Conservation (phyloP, 1,140 invertebrate species). For the Drosophila takahashii region DNA sequence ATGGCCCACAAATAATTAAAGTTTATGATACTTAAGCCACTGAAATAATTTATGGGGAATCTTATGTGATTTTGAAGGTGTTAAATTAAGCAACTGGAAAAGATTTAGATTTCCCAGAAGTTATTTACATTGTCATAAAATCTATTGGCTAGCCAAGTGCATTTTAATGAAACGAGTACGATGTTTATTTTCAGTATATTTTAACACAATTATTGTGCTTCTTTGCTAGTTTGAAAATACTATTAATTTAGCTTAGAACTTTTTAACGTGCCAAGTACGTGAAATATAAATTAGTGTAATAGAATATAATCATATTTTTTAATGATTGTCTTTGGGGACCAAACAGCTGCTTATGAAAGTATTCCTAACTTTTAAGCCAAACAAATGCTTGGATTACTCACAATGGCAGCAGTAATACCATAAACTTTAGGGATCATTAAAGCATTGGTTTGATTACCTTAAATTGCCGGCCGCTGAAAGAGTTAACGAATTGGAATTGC, state of each 20-base stretch:
- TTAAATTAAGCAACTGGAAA: background rate
- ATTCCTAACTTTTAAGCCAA: no score
- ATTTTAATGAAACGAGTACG: background rate
- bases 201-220: no score
- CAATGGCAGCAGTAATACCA: background rate
- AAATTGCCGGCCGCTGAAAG: constrained; percentile 21
- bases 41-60: background rate
- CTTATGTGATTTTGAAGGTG: background rate
- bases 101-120: background rate
- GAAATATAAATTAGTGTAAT: no score
- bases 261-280: no score
- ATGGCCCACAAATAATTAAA: constrained; percentile 23
- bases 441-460: constrained; percentile 30
- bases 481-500: constrained; percentile 37
- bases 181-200: no score
- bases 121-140: background rate
- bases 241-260: no score
- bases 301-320: no score
- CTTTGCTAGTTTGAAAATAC: no score
- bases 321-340: no score
- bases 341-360: background rate
- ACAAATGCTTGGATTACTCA: background rate
- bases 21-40: background rate
- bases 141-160: background rate
- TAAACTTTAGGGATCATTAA: constrained; percentile 21